A percentile compares a stretch with the other conserved stretches of the same genome.
Evolutionary conservation across 2,797 vertebrate genomes (phyloP).

Genomic region (Pantherophis vulpinus): DNA sequence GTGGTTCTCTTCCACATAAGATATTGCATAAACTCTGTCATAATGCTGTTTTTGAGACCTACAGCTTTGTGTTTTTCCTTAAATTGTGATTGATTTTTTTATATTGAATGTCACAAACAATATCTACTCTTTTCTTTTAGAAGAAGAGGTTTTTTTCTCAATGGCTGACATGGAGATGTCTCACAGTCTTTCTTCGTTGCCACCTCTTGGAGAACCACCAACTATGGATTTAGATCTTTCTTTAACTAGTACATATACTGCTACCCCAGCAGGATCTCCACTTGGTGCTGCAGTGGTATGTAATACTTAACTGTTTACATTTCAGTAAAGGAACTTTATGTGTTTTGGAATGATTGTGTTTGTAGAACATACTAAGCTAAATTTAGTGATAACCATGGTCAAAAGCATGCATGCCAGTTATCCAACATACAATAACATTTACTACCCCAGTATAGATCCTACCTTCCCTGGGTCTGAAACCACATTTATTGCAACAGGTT

Average conservation of each 20-base stretch:
- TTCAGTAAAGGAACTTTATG: background rate
- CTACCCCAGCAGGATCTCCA: constrained; percentile 88
- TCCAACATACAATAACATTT: background rate
- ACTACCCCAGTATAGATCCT: background rate
- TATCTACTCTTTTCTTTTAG: constrained; percentile 53
- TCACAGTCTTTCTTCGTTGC: constrained; percentile 94
- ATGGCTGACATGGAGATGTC: constrained; percentile 99
- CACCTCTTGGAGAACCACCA: constrained; percentile 94
- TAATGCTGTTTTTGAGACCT: background rate
- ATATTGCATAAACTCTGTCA: background rate
- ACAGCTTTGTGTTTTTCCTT: constrained; percentile 4
- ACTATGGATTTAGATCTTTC: constrained; percentile 95
- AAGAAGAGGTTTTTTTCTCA: constrained; percentile 99
- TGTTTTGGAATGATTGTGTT: background rate
- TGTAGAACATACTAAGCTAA: background rate
- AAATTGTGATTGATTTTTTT: background rate
- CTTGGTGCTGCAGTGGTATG: constrained; percentile 83
- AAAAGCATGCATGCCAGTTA: background rate
- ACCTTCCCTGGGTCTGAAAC: background rate
- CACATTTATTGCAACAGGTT: background rate
- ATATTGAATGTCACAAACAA: background rate
- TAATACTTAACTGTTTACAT: constrained; percentile 9
- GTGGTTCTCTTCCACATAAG: background rate
- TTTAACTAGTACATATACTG: constrained; percentile 90
- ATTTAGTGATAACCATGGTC: background rate